A percentile compares a stretch with the other conserved stretches of the same genome.
phyloP scores from a whole-genome alignment of 2,888 invertebrate genomes.

The Rhagium mordax region DNA sequence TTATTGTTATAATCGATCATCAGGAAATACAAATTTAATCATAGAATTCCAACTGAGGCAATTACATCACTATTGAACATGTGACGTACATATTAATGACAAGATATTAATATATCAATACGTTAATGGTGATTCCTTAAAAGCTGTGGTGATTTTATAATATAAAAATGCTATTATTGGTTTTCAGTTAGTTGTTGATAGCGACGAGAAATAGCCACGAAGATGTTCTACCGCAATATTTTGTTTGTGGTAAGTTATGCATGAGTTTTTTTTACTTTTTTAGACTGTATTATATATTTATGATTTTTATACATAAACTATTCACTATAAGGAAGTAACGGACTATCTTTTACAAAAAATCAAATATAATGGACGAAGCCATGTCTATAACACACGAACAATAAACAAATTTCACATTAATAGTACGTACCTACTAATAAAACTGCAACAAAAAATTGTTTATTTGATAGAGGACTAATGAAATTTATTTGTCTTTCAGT shows the following conservation, averaged over 20 bases:
- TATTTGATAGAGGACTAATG: too few species aligned
- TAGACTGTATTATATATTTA: too few species aligned
- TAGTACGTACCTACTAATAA: too few species aligned
- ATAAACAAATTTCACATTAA: too few species aligned
- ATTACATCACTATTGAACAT: conserved; percentile 21
- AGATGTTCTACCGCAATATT: conserved; percentile 33
- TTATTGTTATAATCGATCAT: conserved; percentile 25
- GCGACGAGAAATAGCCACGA: background rate
- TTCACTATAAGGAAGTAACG: too few species aligned
- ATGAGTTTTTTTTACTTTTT: too few species aligned
- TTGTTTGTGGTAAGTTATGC: conserved; percentile 33
- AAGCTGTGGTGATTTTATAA: conserved; percentile 11
- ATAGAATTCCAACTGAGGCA: conserved; percentile 24
- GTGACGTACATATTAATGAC: conserved; percentile 30
- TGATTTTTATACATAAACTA: too few species aligned
- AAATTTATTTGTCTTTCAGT: too few species aligned
- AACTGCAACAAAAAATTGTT: too few species aligned
- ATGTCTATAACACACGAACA: too few species aligned
- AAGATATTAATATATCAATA: conserved; percentile 7
- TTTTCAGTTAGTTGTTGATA: conserved; percentile 21
- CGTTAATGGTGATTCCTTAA: conserved; percentile 10
- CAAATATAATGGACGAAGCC: too few species aligned
- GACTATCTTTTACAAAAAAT: too few species aligned
- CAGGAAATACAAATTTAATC: conserved; percentile 25
- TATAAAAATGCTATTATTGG: background rate